These are phyloP conservation scores for Halictus quadricinctus DNA, from an alignment of 2,888 invertebrate species.

Conservation along the genomic window DNA sequence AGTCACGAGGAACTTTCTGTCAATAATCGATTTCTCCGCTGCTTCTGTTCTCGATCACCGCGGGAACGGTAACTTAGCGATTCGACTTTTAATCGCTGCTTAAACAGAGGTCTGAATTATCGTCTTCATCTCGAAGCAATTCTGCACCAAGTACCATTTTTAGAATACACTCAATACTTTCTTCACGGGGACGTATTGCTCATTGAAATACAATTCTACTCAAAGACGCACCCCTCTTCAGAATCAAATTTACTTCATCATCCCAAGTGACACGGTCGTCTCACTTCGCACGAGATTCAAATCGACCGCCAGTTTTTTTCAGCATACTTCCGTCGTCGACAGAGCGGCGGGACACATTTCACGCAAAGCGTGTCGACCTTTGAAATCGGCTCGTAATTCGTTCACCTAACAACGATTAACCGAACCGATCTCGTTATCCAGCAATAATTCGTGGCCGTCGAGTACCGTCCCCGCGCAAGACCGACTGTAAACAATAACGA, in stretches of 20 bases:
- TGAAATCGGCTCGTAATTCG: slow-evolving; percentile 43
- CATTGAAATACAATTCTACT: not conserved
- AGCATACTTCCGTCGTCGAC: not conserved
- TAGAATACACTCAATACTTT: not conserved
- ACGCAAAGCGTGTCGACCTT: slow-evolving; percentile 33
- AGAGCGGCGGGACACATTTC: not conserved
- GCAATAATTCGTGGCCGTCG: slow-evolving; percentile 58
- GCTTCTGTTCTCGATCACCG: not conserved
- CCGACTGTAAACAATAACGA: slow-evolving; percentile 61
- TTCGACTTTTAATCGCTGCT: not conserved
- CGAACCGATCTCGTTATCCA: slow-evolving; percentile 55
- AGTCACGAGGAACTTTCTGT: slow-evolving; percentile 10
- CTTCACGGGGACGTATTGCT: too few species aligned
- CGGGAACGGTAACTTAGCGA: not conserved
- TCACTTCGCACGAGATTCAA: not conserved
- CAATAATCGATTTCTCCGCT: not conserved
- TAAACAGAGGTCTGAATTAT: not conserved
- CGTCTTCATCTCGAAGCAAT: not conserved
- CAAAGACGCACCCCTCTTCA: not conserved
- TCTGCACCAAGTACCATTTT: not conserved
- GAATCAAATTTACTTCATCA: not conserved
- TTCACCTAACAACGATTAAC: slow-evolving; percentile 56
- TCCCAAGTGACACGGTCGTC: too few species aligned
- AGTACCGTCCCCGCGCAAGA: slow-evolving; percentile 33
- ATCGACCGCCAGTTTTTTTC: not conserved